Evolutionary conservation across 2,888 invertebrate genomes (phyloP).

Genomic region (Plagodis dolabraria): DNA sequence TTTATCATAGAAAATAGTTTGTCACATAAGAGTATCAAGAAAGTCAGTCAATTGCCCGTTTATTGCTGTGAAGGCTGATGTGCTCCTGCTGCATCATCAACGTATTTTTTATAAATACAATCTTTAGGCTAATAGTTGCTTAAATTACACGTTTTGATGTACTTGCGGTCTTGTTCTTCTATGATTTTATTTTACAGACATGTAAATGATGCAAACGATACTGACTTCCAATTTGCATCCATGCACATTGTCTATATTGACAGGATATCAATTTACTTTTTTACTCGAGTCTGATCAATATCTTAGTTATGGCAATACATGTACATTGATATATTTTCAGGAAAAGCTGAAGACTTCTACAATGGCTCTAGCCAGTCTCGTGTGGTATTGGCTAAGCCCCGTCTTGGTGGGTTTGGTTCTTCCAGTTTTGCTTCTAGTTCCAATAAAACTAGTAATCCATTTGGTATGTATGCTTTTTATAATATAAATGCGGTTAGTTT

Average conservation of each 20-base stretch:
- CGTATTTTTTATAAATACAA: slow-evolving; percentile 41
- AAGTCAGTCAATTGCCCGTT: not conserved
- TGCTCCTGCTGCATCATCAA: slow-evolving; percentile 63
- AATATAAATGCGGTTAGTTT: not conserved
- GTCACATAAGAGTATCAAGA: not conserved
- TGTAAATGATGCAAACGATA: not conserved
- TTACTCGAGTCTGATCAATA: no score
- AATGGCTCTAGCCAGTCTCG: slow-evolving; percentile 72
- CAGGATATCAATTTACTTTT: no score
- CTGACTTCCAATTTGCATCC: not conserved
- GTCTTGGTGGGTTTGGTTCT: slow-evolving; percentile 74
- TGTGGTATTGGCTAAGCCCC: slow-evolving; percentile 75
- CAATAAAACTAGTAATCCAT: slow-evolving; percentile 68
- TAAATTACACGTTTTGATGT: no score
- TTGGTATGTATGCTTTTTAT: slow-evolving; percentile 55
- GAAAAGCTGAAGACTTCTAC: slow-evolving; percentile 70
- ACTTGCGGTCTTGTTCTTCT: no score
- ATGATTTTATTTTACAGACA: not conserved
- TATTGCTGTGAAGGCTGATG: not conserved
- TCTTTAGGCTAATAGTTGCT: no score
- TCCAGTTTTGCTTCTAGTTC: slow-evolving; percentile 69
- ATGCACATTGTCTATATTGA: not conserved
- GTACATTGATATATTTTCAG: slow-evolving; percentile 42
- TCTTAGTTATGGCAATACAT: no score
- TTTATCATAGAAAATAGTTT: not conserved